phyloP scores from a whole-genome alignment of 2,113 vertebrate genomes.

The Cavia aperea region DNA sequence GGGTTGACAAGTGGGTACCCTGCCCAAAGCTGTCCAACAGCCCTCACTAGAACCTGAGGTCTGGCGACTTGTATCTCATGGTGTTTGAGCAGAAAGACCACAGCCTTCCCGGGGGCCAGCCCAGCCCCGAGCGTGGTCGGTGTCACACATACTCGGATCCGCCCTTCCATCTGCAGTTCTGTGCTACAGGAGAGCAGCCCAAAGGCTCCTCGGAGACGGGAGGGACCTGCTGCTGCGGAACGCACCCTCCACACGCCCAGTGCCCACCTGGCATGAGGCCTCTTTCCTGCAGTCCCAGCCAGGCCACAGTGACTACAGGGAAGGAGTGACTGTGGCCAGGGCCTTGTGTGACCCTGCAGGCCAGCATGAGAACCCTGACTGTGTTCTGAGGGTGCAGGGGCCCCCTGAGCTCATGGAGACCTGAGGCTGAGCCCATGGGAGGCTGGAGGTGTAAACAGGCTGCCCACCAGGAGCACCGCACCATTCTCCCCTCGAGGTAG shows the following conservation, averaged over 20 bases:
- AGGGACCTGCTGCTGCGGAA: rapidly evolving
- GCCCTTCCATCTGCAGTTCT: not conserved
- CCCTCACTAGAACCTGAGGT: rapidly evolving
- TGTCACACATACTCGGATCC: rapidly evolving
- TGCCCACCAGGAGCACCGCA: too few species aligned
- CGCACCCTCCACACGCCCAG: not conserved
- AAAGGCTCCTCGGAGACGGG: rapidly evolving
- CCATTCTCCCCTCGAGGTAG: not conserved
- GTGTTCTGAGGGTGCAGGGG: rapidly evolving
- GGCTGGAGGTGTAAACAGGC: not conserved
- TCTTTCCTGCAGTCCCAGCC: not conserved
- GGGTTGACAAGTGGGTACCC: rapidly evolving
- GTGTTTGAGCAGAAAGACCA: rapidly evolving
- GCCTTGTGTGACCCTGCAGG: rapidly evolving
- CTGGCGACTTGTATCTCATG: rapidly evolving
- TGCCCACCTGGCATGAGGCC: not conserved
- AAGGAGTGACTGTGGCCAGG: not conserved
- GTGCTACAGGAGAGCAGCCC: too few species aligned
- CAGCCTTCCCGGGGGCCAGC: rapidly evolving
- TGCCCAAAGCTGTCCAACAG: too few species aligned
- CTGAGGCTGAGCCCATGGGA: not conserved
- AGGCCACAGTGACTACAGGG: rapidly evolving
- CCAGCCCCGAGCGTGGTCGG: rapidly evolving
- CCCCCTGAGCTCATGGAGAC: not conserved
- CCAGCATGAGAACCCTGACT: rapidly evolving